Base-by-base conservation (phyloP, 2,113 vertebrate genomes). In the Bostrychus sinensis region DNA sequence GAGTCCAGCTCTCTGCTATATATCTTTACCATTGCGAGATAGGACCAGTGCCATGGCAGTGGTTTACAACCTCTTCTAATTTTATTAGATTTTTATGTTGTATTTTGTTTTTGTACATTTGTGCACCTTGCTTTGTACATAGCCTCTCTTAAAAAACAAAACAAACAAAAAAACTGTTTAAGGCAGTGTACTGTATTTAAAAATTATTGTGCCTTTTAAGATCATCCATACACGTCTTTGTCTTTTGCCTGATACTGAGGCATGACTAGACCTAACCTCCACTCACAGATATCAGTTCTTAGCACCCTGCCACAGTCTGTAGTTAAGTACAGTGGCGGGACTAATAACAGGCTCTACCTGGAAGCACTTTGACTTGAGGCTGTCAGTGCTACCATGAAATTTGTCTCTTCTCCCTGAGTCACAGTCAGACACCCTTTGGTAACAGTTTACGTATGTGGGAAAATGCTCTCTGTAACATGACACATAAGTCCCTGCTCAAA, bases 341-440 rank as follows among this genome's bases (percentile, higher is more conserved):
- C 81, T 90, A 88, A 86, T 90, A 76, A 90, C 77, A 88, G 84
- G 66, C 41, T 87, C 80, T 82, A 81, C 87, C 80, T 85, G 77
- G 74, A 85, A 87, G 82, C 81, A 76, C 71, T 88, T 77, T 81
- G 72, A 78, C 65, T 53, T 71, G 26, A 69, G 78, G 67, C 83
- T 80, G 70, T 50, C 50, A 4, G 71, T 65, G 6, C 80, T 66
- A 78, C 72, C 46, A 61, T 87, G 78, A 85, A 79, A 76, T 87
- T 83, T 82, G 80, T 86, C 84, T 86, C 70, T 61, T 1, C 76
- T 65, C 46, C 56, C 72, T 62, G 77, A 88, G 77, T 85, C 88
- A 66, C 45, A 25, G 45, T n/a, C 56, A 26, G 70, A 74, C 72
- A 68, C 59, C 32, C 77, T 66, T 72, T 70, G 16, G 76, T 62